Conservation (phyloP, 2,888 invertebrate genomes). For the Andrena bicolor region DNA sequence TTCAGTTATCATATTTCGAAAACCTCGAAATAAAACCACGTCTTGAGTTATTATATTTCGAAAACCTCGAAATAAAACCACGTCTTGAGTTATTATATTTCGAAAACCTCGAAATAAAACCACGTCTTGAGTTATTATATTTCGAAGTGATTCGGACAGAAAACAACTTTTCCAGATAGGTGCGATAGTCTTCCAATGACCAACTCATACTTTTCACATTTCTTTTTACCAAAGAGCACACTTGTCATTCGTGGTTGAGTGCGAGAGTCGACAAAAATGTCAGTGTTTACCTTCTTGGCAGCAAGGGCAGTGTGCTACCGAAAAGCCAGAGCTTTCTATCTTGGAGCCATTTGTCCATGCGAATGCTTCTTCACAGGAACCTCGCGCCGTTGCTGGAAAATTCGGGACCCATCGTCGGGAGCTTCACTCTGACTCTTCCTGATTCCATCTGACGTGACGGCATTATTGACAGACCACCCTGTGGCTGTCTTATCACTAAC, state of each 20-base stretch:
- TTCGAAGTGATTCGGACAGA: background rate
- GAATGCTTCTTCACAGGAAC: conserved; percentile 71
- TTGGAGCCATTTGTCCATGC: conserved; percentile 97
- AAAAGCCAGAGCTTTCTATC: conserved; percentile 96
- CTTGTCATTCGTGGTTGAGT: background rate
- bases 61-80: no score
- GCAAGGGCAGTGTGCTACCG: conserved; percentile 94
- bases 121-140: background rate
- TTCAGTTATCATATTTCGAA: no score
- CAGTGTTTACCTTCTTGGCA: conserved; percentile 90
- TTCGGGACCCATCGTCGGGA: conserved; percentile 38
- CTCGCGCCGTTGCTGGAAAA: conserved; percentile 23
- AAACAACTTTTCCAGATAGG: background rate
- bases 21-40: no score
- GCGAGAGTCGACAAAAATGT: background rate
- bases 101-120: background rate
- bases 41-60: no score
- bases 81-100: no score
- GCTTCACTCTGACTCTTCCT: conserved; percentile 22
- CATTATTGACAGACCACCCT: conserved; percentile 57
- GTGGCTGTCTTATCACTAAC: conserved; percentile 25
- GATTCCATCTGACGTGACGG: conserved; percentile 36
- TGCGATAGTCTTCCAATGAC: background rate
- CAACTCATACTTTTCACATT: no score
- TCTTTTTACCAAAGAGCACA: background rate